Percentiles rank a stretch among this genome's conserved stretches.
phyloP scores from a whole-genome alignment of 2,797 vertebrate species.

The Sebastolobus altivelis region DNA sequence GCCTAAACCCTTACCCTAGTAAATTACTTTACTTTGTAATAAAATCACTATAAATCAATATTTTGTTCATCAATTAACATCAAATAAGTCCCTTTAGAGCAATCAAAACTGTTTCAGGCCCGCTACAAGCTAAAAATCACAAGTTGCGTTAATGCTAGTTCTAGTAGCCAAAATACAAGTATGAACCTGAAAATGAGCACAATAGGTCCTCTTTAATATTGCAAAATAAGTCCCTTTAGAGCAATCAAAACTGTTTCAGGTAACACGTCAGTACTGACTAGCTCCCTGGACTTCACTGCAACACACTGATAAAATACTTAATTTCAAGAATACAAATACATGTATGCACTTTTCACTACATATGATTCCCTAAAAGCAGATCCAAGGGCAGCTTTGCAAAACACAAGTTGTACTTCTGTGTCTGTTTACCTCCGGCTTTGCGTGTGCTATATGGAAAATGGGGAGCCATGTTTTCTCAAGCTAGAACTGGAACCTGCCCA shows the following conservation, averaged over 20 bases:
- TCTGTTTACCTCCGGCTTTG: conserved; percentile 34
- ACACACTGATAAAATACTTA: neutral
- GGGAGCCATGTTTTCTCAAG: conserved; percentile 51
- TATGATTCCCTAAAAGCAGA: neutral
- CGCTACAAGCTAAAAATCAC: too few relatives aligned
- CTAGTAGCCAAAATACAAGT: too few relatives aligned
- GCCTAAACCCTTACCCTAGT: neutral
- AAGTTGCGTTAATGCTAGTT: too few relatives aligned
- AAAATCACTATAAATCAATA: neutral
- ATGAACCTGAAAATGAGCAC: too few relatives aligned
- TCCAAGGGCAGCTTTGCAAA: neutral
- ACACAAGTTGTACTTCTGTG: conserved; percentile 9
- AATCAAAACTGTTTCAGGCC: conserved; percentile 1
- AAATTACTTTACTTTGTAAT: neutral
- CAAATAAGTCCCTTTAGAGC: neutral
- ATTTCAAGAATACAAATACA: neutral
- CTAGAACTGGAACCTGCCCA: conserved; percentile 54
- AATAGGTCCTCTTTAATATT: neutral
- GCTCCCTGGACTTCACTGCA: conserved; percentile 1
- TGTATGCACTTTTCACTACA: neutral
- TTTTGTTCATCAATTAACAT: neutral
- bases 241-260: conserved; percentile 8
- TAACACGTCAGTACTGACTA: neutral
- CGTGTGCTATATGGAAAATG: conserved; percentile 28
- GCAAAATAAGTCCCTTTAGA: neutral